phyloP scores from a whole-genome alignment of 1,140 invertebrate genomes.

The Zeugodacus cucurbitae region DNA sequence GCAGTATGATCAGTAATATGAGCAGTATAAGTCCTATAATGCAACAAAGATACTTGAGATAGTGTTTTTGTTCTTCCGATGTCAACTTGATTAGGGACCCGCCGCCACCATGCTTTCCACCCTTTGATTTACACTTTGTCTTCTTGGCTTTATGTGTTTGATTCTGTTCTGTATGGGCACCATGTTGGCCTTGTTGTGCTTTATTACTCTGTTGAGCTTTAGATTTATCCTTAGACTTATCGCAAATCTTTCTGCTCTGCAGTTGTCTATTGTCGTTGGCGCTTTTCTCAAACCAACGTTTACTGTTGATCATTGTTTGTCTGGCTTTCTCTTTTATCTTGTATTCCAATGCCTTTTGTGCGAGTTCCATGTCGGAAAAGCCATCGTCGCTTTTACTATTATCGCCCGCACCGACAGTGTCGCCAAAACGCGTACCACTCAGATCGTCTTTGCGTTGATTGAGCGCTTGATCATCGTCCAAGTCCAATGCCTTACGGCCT shows the following conservation, averaged over 20 bases:
- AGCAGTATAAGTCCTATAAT: conserved; percentile 13
- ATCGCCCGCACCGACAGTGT: neutral
- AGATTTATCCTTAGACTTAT: too few species aligned
- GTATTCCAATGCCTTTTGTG: conserved; percentile 24
- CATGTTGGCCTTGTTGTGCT: neutral
- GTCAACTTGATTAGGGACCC: neutral
- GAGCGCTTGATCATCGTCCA: neutral
- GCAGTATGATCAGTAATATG: conserved; percentile 29
- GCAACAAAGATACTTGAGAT: conserved; percentile 30
- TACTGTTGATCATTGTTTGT: conserved; percentile 7
- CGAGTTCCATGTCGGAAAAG: conserved; percentile 8
- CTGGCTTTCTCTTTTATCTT: neutral
- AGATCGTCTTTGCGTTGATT: neutral
- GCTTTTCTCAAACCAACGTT: conserved; percentile 1
- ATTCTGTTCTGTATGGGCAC: neutral
- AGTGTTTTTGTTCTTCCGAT: conserved; percentile 20
- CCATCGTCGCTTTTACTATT: conserved; percentile 10
- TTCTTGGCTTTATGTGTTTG: neutral
- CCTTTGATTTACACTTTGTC: conserved; percentile 25
- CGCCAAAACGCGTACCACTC: neutral
- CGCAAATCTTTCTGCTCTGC: conserved; percentile 17
- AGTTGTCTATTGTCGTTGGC: conserved; percentile 1
- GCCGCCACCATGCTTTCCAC: conserved; percentile 1
- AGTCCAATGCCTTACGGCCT: neutral
- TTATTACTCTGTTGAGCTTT: too few species aligned